Conservation (phyloP, 2,888 invertebrate species). For the Drosophila falleni region DNA sequence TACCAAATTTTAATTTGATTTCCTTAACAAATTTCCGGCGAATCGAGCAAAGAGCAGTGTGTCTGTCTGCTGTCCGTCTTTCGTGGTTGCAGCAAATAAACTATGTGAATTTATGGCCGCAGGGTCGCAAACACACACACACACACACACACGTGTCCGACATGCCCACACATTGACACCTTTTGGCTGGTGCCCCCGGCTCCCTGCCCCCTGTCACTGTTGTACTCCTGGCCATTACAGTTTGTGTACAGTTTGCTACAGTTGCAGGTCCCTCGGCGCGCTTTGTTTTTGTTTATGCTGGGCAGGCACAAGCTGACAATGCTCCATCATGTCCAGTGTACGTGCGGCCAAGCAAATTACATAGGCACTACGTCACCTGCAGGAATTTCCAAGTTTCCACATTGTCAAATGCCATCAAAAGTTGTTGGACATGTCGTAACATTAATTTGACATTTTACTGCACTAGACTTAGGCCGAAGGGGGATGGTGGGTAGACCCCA, state of each 20-base stretch:
- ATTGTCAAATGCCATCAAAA: conserved; percentile 81
- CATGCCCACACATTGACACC: conserved; percentile 81
- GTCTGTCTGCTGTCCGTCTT: conserved; percentile 19
- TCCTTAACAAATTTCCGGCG: conserved; percentile 73
- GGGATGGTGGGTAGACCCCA: conserved; percentile 13
- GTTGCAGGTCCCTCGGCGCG: conserved; percentile 74
- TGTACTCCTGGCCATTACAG: conserved; percentile 23
- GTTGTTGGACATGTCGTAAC: conserved; percentile 79
- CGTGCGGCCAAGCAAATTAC: conserved; percentile 80
- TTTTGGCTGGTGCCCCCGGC: conserved; percentile 29
- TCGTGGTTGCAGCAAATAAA: conserved; percentile 53
- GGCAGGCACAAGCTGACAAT: conserved; percentile 78
- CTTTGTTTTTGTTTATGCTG: conserved; percentile 78
- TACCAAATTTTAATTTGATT: conserved; percentile 74
- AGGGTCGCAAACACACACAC: conserved; percentile 36
- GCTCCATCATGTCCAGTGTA: conserved; percentile 68
- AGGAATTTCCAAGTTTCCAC: conserved; percentile 78
- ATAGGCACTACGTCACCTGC: conserved; percentile 81
- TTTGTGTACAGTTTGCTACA: conserved; percentile 40
- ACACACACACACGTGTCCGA: conserved; percentile 64
- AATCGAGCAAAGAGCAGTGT: conserved; percentile 19
- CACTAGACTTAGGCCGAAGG: conserved; percentile 48
- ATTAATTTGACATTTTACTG: conserved; percentile 83
- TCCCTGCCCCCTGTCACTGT: conserved; percentile 6
- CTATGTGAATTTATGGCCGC: conserved; percentile 69